A percentile compares a stretch with the other conserved stretches of the same genome.
phyloP scores from a whole-genome alignment of 2,888 invertebrate species.

The Ectemnius cavifrons region DNA sequence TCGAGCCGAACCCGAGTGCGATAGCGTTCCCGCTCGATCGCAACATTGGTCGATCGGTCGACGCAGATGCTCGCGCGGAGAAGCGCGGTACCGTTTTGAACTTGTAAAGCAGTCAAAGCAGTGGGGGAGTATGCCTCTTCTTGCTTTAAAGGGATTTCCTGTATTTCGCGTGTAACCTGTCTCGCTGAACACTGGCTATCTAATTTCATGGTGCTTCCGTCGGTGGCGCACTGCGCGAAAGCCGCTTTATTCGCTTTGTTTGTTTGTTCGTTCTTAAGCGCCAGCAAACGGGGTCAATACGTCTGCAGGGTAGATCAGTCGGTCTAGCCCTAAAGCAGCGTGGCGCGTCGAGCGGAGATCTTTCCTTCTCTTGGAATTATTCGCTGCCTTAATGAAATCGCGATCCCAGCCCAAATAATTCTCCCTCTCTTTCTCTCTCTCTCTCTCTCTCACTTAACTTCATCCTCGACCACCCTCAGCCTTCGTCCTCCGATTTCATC shows the following conservation, averaged over 20 bases:
- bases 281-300: slow-evolving; percentile 39
- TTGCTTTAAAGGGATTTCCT: too few relatives aligned
- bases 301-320: slow-evolving; percentile 23
- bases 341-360: not conserved
- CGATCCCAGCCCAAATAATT: not conserved
- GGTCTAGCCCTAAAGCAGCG: slow-evolving; percentile 18
- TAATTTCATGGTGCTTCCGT: slow-evolving; percentile 41
- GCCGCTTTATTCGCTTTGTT: slow-evolving; percentile 40
- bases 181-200: slow-evolving; percentile 34
- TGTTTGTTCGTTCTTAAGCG: slow-evolving; percentile 34
- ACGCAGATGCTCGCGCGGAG: too few relatives aligned
- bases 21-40: not conserved
- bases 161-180: slow-evolving; percentile 27
- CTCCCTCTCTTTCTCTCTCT: not conserved
- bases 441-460: not conserved
- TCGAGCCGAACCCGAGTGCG: not conserved
- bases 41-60: too few relatives aligned
- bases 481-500: too few relatives aligned
- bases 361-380: not conserved
- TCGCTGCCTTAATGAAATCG: slow-evolving; percentile 3
- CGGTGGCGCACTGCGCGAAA: slow-evolving; percentile 34
- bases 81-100: too few relatives aligned
- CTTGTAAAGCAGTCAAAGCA: too few relatives aligned
- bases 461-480: not conserved
- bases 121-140: too few relatives aligned